Evolutionary conservation across 2,888 invertebrate species (phyloP).

Genomic region (Entomobrya proxima): DNA sequence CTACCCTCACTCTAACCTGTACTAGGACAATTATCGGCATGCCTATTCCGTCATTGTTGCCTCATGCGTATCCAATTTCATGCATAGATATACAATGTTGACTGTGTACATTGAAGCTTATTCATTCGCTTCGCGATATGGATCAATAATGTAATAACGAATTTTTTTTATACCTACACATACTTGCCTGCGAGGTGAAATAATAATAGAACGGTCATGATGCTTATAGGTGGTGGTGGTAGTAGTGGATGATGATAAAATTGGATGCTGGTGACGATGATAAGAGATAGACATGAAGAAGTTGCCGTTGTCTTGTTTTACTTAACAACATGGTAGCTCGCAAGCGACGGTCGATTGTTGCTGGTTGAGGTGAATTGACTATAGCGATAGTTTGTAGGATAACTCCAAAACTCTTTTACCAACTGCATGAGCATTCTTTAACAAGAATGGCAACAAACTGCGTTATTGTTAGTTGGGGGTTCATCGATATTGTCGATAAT

Average conservation of each 20-base stretch:
- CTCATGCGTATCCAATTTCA: constrained; percentile 30
- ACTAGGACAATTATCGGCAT: not conserved
- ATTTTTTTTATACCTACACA: constrained; percentile 13
- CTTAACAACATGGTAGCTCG: not conserved
- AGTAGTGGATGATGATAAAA: not conserved
- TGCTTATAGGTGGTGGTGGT: not conserved
- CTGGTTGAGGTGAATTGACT: not conserved
- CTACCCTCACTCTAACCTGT: not conserved
- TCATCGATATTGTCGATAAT: constrained; percentile 53
- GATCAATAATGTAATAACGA: constrained; percentile 36
- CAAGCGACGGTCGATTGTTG: not conserved
- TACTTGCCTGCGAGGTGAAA: constrained; percentile 28
- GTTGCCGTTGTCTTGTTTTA: constrained; percentile 35
- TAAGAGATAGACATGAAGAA: constrained; percentile 9
- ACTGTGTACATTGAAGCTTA: not conserved
- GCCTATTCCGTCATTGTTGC: not conserved
- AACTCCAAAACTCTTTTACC: not conserved
- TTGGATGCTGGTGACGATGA: not conserved
- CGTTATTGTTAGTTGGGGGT: constrained; percentile 30
- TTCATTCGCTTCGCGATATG: constrained; percentile 38
- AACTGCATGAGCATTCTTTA: not conserved
- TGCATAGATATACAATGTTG: not conserved
- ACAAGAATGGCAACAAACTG: constrained; percentile 16
- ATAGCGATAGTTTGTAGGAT: not conserved
- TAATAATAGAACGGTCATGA: constrained; percentile 13